A percentile compares a stretch with the other conserved stretches of the same genome.
phyloP scores from a whole-genome alignment of 2,888 invertebrate species.

The Drosophila diplacantha region DNA sequence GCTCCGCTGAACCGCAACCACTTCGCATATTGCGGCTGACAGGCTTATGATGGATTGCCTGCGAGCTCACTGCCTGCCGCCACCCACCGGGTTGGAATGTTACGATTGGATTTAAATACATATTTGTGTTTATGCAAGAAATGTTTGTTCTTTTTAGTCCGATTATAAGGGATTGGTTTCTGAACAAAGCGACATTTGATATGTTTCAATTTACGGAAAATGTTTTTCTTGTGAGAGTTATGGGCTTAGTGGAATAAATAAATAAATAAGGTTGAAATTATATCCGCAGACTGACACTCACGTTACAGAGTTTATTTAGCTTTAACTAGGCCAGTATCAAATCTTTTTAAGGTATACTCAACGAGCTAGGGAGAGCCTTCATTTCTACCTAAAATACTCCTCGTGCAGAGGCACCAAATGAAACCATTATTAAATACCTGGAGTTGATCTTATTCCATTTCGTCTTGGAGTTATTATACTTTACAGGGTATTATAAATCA shows the following conservation, averaged over 20 bases:
- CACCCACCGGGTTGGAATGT: slow-evolving; percentile 2
- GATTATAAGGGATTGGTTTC: slow-evolving; percentile 7
- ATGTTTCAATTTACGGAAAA: slow-evolving; percentile 6
- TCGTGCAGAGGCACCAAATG: background rate
- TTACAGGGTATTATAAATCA: too few relatives aligned
- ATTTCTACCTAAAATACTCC: background rate
- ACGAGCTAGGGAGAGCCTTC: background rate
- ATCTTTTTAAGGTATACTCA: background rate
- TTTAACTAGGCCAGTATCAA: too few relatives aligned
- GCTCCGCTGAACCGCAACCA: slow-evolving; percentile 23
- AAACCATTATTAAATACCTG: background rate
- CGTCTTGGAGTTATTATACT: background rate
- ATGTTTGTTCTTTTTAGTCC: slow-evolving; percentile 2
- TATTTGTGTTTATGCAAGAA: slow-evolving; percentile 26
- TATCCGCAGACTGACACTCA: background rate
- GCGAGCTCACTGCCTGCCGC: background rate
- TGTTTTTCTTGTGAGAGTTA: background rate
- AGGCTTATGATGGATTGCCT: slow-evolving; percentile 34
- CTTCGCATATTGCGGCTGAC: slow-evolving; percentile 33
- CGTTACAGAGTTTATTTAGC: background rate
- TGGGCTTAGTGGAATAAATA: background rate
- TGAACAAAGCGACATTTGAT: slow-evolving; percentile 6
- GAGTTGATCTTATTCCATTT: background rate
- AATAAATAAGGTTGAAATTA: background rate
- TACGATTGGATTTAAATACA: slow-evolving; percentile 23